Evolutionary conservation across 2,113 vertebrate species (phyloP).

Genomic region (Dicentrarchus labrax): DNA sequence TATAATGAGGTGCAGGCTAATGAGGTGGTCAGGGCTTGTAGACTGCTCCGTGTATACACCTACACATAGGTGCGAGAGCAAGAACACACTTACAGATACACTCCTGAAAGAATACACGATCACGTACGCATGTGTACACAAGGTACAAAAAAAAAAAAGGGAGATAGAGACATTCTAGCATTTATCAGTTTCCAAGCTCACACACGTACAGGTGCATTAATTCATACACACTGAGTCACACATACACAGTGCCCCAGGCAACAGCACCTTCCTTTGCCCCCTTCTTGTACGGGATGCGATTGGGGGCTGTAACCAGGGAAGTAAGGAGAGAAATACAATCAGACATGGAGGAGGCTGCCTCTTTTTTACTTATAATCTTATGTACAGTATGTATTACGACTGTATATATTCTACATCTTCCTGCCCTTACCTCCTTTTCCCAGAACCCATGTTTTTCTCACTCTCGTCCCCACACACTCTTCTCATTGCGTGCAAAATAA

Average conservation of each 20-base stretch:
- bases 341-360: slow-evolving; percentile 16
- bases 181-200: not conserved
- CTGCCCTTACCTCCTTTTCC: slow-evolving; percentile 12
- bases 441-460: not conserved
- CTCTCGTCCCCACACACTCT: slow-evolving; percentile 1
- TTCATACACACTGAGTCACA: not conserved
- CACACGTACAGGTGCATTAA: slow-evolving; percentile 11
- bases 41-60: slow-evolving; percentile 20
- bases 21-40: slow-evolving; percentile 33
- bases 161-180: not conserved
- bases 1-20: slow-evolving; percentile 65
- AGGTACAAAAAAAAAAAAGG: not conserved
- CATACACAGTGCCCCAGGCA: slow-evolving; percentile 11
- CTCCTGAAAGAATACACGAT: not conserved
- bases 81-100: not conserved
- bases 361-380: not conserved
- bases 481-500: not conserved
- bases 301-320: slow-evolving; percentile 23
- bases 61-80: slow-evolving; percentile 16
- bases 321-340: slow-evolving; percentile 18
- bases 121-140: not conserved
- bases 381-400: not conserved
- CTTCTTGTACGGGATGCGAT: slow-evolving; percentile 20
- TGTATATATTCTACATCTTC: slow-evolving; percentile 18
- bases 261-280: slow-evolving; percentile 24